Base-by-base conservation (phyloP, 2,888 invertebrate genomes). In the Andrena hattorfiana region DNA sequence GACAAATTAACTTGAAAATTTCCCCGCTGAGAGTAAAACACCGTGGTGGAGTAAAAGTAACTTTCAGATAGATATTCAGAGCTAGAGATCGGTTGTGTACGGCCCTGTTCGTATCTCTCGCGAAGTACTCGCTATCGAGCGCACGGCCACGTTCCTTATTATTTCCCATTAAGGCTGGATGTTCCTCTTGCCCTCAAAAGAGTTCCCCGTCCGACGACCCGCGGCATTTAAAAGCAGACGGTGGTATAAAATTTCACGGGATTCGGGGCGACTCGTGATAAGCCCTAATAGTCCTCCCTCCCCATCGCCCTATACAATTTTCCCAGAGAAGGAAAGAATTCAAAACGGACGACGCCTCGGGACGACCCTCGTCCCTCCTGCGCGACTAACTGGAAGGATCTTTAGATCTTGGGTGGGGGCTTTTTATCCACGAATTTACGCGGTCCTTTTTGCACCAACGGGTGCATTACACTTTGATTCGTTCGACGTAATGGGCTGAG, bases 211-310 rank as follows among this genome's bases (percentile, higher is more conserved):
- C 60, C 75, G 42, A 69, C 56, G 62, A 72, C 56, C 73, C 59
- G 48, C 70, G 76, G 75, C 80, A 77, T 85, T 85, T 85, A 80
- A 80, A 77, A 75, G 70, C 85, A 77, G 79, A 77, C 68, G 83
- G 64, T 20, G 85, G 77, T 72, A 83, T 77, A 85, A 85, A 85
- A 85, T 85, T 85, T 85, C 85, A 82, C 82, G 82, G 71, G 78
- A 78, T 78, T 77, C 85, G 64, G 62, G 54, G 60, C 42, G 49
- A 56, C 69, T 51, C 69, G 75, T 72, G 85, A 85, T 84, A 71
- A 84, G 71, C 48, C 51, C 54, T 72, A 72, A 75, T 75, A 64
- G 74, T 48, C 67, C 49, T 3, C 48, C 26, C 42, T 48, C 26
- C 49, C 30, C 49, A 10, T 2, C 4, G 35, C 67, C 3, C 13